Conservation (phyloP, 2,797 vertebrate genomes). For the Choloepus didactylus region DNA sequence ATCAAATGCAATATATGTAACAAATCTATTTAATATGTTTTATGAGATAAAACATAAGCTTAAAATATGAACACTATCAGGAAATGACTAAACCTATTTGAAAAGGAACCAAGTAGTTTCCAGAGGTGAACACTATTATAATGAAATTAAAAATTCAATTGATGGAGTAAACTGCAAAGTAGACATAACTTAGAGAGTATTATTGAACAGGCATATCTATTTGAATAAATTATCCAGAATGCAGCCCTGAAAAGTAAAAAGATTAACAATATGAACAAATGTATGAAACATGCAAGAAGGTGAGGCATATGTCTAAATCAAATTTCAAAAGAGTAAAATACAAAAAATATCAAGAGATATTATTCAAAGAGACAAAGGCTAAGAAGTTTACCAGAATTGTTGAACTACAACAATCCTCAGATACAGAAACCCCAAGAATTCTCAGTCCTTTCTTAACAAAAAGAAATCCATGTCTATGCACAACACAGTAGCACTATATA, state of each 20-base stretch:
- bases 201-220: background rate
- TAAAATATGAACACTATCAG: background rate
- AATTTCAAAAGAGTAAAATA: background rate
- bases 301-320: background rate
- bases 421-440: background rate
- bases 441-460: background rate
- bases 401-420: background rate
- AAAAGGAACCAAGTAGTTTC: background rate
- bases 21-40: background rate
- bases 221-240: background rate
- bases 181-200: background rate
- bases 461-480: background rate
- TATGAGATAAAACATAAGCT: background rate
- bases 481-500: background rate
- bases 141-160: background rate
- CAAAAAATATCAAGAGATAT: background rate
- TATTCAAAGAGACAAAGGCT: background rate
- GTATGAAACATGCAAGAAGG: background rate
- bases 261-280: background rate
- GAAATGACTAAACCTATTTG: background rate
- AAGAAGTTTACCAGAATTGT: background rate
- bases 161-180: background rate
- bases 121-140: background rate
- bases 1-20: background rate
- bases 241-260: background rate